Percentiles rank a stretch among this genome's conserved stretches.
phyloP scores from a whole-genome alignment of 1,140 invertebrate species.

The Saccostrea cuccullata region DNA sequence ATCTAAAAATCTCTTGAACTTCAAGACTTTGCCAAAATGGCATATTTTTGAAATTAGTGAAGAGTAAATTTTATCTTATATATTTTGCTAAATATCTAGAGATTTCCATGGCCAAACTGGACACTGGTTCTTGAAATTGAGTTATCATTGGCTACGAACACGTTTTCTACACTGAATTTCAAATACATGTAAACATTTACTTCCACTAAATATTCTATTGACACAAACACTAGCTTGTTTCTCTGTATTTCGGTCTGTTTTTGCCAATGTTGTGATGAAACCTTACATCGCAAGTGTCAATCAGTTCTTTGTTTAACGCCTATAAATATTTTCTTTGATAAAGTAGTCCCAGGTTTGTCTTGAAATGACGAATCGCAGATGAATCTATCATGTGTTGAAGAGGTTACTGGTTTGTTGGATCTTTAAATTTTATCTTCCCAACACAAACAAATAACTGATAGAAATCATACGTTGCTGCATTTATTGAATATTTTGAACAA shows the following conservation, averaged over 20 bases:
- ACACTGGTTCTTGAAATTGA: no score
- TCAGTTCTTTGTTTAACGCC: background rate
- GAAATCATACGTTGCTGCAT: constrained; percentile 25
- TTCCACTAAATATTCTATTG: background rate
- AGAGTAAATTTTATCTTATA: no score
- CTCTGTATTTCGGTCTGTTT: background rate
- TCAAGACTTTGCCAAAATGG: no score
- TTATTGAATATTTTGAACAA: constrained; percentile 28
- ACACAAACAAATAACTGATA: constrained; percentile 35
- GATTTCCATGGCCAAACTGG: no score
- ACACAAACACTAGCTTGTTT: constrained; percentile 22
- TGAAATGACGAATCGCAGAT: constrained; percentile 7
- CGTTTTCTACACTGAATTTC: no score
- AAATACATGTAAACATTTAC: background rate
- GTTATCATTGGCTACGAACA: no score
- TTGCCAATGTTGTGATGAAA: background rate
- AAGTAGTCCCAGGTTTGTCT: constrained; percentile 4
- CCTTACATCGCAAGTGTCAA: background rate
- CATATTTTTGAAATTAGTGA: no score
- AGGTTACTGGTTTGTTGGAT: background rate
- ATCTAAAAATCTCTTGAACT: no score
- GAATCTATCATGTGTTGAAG: constrained; percentile 23
- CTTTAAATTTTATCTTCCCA: constrained; percentile 30
- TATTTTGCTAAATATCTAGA: no score
- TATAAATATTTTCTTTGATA: constrained; percentile 26